Base-by-base conservation (phyloP, 2,797 vertebrate species). In the Anguilla pacifica region DNA sequence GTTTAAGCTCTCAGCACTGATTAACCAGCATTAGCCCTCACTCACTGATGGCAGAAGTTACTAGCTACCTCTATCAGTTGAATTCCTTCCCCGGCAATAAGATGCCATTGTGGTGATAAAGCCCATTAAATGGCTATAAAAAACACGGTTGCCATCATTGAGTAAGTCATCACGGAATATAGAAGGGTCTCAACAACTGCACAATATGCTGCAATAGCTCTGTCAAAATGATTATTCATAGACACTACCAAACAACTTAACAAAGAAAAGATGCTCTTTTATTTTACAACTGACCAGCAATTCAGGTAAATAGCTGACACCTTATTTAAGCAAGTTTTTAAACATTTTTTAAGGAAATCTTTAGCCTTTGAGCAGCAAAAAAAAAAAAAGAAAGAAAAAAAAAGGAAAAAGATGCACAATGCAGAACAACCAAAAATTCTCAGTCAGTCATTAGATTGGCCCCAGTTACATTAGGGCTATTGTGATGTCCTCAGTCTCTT, bases 31-130 rank as follows among this genome's bases (percentile, higher is more conserved):
- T 86, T 83, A 89, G 46, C 51, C 15, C 28, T 86, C 77, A 39
- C 81, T 87, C 61, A 87, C 79, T 84, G 61, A 84, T 53, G 67
- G 46, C 87, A 77, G 19, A 59, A 74, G 77, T 55, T 82, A 17
- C 51, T 82, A 82, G 39, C 46, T 84, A 57, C 53, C n/a, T 84
- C 53, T 57, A 82, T 82, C 25, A 15, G 25, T 55, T 35, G 83
- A 84, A 28, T 57, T 55, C 11, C n/a, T 84, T 6, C 46, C 53
- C 51, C 19, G 81, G 2, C 28, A n/a, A 31, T 57, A 0, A 57
- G 10, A 59, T 84, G 3, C 53, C 51, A 82, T 35, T 51, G 46
- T 35, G 22, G 22, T 82, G 79, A 82, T 51, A 51, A 51, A 51
- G 15, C 11, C 70, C 39, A n/a, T 49, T 83, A 83, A 51, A 83